Percentiles rank a stretch among this genome's conserved stretches.
Conservation (phyloP, 2,888 invertebrate species). For the Corbicula japonica region DNA sequence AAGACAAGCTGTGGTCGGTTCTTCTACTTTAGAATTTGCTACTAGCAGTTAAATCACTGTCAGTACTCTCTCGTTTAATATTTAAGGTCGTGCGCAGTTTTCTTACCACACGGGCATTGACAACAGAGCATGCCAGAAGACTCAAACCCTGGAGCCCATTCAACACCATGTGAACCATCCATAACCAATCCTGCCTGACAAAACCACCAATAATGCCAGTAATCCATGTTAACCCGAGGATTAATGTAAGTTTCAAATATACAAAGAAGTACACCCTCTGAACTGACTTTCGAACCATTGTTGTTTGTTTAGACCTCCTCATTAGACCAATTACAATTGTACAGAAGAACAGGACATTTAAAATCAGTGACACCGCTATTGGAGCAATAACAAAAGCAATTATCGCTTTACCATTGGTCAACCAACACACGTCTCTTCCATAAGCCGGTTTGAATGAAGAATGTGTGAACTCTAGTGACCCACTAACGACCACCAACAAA, state of each 20-base stretch:
- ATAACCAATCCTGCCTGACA: conserved; percentile 26
- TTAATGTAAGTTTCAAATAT: conserved; percentile 43
- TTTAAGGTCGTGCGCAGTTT: conserved; percentile 6
- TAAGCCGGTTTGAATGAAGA: conserved; percentile 9
- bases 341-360: conserved; percentile 29
- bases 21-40: too few species aligned
- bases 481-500: background rate
- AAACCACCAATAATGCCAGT: conserved; percentile 39
- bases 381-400: conserved; percentile 38
- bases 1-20: too few species aligned
- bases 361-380: conserved; percentile 5
- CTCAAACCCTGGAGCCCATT: conserved; percentile 53
- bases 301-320: conserved; percentile 6
- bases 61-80: too few species aligned
- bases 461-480: conserved; percentile 17
- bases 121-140: conserved; percentile 42
- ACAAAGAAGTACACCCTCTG: conserved; percentile 38
- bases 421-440: conserved; percentile 37
- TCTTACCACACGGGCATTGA: conserved; percentile 38
- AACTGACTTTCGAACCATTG: background rate
- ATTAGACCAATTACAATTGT: conserved; percentile 29
- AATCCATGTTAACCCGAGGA: conserved; percentile 52
- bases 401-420: conserved; percentile 27
- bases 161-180: conserved; percentile 41
- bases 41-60: too few species aligned